phyloP scores from a whole-genome alignment of 35 echinoderm and acorn worm species.

The Stichopus chloronotus region DNA sequence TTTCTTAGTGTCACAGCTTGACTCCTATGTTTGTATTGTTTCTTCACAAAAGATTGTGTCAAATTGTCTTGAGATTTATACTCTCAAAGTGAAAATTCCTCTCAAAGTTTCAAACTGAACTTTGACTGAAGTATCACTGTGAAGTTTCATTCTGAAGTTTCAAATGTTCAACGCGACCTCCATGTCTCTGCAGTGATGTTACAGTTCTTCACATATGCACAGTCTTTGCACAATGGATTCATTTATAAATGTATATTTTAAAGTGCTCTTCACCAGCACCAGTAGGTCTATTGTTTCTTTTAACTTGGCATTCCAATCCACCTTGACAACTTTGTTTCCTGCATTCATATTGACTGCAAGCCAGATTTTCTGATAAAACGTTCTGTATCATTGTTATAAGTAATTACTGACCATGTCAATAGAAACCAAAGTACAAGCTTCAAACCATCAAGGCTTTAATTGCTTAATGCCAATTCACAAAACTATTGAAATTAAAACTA shows the following conservation, averaged over 20 bases:
- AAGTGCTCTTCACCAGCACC: background rate
- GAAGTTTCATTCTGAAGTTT: background rate
- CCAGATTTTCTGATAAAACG: background rate
- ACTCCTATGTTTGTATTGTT: too few relatives aligned
- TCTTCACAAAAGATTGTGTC: too few relatives aligned
- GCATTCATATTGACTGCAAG: background rate
- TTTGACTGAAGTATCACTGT: background rate
- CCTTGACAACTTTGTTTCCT: background rate
- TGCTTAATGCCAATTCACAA: too few relatives aligned
- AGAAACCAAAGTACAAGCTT: background rate
- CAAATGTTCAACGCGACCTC: background rate
- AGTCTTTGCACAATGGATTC: background rate
- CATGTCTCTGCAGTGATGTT: too few relatives aligned
- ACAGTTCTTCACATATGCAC: background rate
- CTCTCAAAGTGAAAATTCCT: background rate
- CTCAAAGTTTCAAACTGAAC: background rate
- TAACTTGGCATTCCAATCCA: background rate
- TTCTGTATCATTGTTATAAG: background rate
- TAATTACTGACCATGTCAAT: background rate
- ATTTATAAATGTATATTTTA: background rate
- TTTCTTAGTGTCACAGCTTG: too few relatives aligned
- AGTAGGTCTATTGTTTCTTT: background rate
- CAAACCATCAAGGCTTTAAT: conserved; percentile 3
- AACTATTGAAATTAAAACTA: too few relatives aligned
- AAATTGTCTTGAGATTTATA: too few relatives aligned